These are phyloP conservation scores for Steatornis caripensis DNA, from an alignment of 2,113 vertebrate species.

Conservation along the genomic window DNA sequence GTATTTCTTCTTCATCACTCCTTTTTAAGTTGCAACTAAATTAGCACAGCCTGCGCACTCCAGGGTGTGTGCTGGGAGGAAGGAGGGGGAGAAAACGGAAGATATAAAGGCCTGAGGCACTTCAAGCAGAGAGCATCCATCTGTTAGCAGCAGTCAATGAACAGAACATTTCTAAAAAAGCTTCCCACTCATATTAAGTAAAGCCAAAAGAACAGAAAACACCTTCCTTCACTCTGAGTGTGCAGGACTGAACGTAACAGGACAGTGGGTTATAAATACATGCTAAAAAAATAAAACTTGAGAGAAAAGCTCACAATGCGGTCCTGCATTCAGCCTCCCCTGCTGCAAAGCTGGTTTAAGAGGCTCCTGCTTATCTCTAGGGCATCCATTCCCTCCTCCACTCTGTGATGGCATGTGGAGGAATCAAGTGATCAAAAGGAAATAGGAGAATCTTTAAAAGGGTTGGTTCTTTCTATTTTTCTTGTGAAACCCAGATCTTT, in stretches of 20 bases:
- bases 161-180: slow-evolving; percentile 55
- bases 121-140: slow-evolving; percentile 51
- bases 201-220: slow-evolving; percentile 52
- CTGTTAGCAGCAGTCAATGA: slow-evolving; percentile 59
- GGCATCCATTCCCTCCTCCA: not conserved
- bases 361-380: not conserved
- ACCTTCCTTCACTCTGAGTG: slow-evolving; percentile 14
- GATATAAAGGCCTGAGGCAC: slow-evolving; percentile 35
- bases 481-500: not conserved
- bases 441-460: not conserved
- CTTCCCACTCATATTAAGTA: slow-evolving; percentile 37
- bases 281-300: not conserved
- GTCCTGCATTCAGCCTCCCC: not conserved
- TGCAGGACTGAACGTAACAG: not conserved
- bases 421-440: not conserved
- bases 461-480: not conserved
- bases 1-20: slow-evolving; percentile 29
- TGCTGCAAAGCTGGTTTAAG: not conserved
- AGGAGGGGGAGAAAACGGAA: not conserved
- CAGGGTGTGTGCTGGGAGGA: slow-evolving; percentile 15
- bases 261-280: not conserved
- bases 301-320: accelerated
- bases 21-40: slow-evolving; percentile 52
- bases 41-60: slow-evolving; percentile 53
- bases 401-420: not conserved